These are phyloP conservation scores for Drosophila imparisetae DNA, from an alignment of 2,888 invertebrate species.

Conservation along the genomic window DNA sequence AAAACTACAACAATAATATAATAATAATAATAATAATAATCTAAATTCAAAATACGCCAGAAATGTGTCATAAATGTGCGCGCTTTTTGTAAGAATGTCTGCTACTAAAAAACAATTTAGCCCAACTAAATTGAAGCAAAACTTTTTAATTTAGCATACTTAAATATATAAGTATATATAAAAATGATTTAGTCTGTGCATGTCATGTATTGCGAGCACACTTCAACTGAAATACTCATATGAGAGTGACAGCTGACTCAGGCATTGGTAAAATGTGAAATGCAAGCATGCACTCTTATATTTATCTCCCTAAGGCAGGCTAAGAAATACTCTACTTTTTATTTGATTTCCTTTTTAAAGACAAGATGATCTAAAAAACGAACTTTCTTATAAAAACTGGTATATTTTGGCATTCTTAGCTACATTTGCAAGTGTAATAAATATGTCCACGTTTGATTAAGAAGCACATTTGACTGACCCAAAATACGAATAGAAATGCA, in stretches of 20 bases:
- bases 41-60: conserved; percentile 19
- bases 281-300: conserved; percentile 3
- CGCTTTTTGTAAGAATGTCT: conserved; percentile 40
- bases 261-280: conserved; percentile 13
- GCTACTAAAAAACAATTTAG: conserved; percentile 68
- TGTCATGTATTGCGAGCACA: conserved; percentile 22
- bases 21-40: not conserved
- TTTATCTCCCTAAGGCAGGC: not conserved
- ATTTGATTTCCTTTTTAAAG: not conserved
- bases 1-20: not conserved
- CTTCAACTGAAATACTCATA: conserved; percentile 25
- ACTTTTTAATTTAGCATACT: conserved; percentile 55
- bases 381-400: not conserved
- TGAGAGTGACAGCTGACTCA: conserved; percentile 30
- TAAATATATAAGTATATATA: conserved; percentile 4
- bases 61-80: conserved; percentile 60
- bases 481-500: conserved; percentile 15
- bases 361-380: too few relatives aligned
- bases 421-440: not conserved
- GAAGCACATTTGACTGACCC: conserved; percentile 1
- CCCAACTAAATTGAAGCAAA: conserved; percentile 61
- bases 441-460: not conserved
- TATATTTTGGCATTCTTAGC: not conserved
- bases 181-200: conserved; percentile 46
- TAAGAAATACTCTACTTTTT: conserved; percentile 1